Evolutionary conservation across 2,113 vertebrate genomes (phyloP).

Genomic region (Petrocephalus zakoni): DNA sequence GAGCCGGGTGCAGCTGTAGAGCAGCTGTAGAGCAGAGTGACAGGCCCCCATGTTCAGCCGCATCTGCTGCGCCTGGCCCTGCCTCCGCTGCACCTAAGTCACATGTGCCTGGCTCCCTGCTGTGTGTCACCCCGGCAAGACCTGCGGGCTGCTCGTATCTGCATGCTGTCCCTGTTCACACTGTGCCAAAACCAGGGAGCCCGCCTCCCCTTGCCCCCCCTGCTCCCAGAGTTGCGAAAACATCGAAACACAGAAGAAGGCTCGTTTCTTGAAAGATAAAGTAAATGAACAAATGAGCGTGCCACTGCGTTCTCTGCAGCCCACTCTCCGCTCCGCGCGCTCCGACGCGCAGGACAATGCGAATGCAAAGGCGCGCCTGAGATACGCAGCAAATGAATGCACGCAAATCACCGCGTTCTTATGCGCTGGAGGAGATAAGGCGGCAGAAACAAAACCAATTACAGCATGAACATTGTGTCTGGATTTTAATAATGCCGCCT

Average conservation of each 20-base stretch:
- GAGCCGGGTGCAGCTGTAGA: constrained; percentile 40
- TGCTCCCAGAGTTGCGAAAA: background rate
- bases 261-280: background rate
- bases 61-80: constrained; percentile 39
- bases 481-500: background rate
- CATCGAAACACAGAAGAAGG: background rate
- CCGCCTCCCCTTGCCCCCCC: background rate
- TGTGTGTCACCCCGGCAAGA: constrained; percentile 24
- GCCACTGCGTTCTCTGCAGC: background rate
- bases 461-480: background rate
- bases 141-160: background rate
- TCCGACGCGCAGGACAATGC: background rate
- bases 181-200: background rate
- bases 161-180: background rate
- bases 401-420: background rate
- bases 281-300: background rate
- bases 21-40: constrained; percentile 52
- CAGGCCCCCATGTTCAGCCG: constrained; percentile 59
- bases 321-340: no score
- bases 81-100: constrained; percentile 42
- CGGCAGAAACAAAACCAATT: background rate
- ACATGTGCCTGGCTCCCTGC: background rate
- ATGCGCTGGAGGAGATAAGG: background rate
- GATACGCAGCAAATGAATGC: background rate
- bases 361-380: background rate